These are phyloP conservation scores for Gopherus evgoodei DNA, from an alignment of 2,113 vertebrate species.

Conservation along the genomic window DNA sequence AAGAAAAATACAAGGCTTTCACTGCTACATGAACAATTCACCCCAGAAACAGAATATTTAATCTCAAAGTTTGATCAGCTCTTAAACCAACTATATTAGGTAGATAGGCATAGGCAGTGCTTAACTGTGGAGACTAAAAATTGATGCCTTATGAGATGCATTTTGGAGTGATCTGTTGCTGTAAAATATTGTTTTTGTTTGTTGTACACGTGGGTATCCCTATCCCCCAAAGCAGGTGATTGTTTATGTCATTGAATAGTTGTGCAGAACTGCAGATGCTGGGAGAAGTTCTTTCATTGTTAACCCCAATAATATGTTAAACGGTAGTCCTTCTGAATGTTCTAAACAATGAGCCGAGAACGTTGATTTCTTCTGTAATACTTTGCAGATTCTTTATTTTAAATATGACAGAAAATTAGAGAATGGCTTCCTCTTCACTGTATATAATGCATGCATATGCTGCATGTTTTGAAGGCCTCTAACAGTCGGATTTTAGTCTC, in stretches of 20 bases:
- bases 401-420: fast-evolving
- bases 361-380: background rate
- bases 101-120: background rate
- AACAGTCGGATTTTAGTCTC: conserved; percentile 22
- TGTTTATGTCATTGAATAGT: background rate
- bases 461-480: conserved; percentile 8
- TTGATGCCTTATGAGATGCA: background rate
- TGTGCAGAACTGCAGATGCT: too few species aligned
- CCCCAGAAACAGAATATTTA: too few species aligned
- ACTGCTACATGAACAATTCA: background rate
- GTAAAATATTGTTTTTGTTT: background rate
- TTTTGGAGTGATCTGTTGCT: background rate
- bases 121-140: background rate
- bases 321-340: background rate
- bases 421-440: background rate
- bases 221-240: background rate
- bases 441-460: background rate
- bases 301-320: background rate
- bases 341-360: background rate
- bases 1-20: background rate
- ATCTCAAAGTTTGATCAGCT: background rate
- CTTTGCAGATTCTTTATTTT: conserved; percentile 17
- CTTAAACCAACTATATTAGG: background rate
- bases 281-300: background rate
- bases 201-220: background rate